Evolutionary conservation across 2,113 vertebrate species (phyloP).

Genomic region (Phalacrocorax pelagicus): DNA sequence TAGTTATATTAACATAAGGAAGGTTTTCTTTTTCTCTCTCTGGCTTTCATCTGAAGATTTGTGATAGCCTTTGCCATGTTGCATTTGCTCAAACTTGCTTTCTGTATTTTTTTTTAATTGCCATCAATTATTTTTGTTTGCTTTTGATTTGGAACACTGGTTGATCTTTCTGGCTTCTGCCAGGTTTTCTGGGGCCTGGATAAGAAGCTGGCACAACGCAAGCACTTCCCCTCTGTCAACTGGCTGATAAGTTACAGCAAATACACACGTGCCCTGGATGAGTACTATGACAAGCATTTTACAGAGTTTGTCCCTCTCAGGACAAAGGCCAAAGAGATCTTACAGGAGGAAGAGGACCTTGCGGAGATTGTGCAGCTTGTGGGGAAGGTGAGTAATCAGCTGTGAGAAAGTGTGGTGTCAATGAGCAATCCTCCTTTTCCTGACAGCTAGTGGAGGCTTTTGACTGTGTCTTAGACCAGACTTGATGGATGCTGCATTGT

Average conservation of each 20-base stretch:
- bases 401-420: background rate
- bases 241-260: conserved; percentile 99
- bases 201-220: conserved; percentile 97
- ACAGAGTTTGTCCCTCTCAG: conserved; percentile 94
- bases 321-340: conserved; percentile 95
- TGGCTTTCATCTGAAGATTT: background rate
- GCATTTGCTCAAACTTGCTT: background rate
- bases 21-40: background rate
- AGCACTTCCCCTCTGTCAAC: conserved; percentile 97
- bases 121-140: background rate
- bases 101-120: background rate
- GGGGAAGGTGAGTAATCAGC: conserved; percentile 83
- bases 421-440: background rate
- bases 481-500: background rate
- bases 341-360: conserved; percentile 97
- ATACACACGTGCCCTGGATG: conserved; percentile 91
- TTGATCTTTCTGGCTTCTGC: conserved; percentile 2
- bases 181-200: conserved; percentile 99
- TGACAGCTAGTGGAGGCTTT: background rate
- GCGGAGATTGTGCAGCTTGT: conserved; percentile 98
- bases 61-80: background rate
- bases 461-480: background rate
- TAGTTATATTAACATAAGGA: background rate
- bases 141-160: background rate
- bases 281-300: conserved; percentile 97